phyloP scores from a whole-genome alignment of 2,113 vertebrate species.

The Ranitomeya imitator region DNA sequence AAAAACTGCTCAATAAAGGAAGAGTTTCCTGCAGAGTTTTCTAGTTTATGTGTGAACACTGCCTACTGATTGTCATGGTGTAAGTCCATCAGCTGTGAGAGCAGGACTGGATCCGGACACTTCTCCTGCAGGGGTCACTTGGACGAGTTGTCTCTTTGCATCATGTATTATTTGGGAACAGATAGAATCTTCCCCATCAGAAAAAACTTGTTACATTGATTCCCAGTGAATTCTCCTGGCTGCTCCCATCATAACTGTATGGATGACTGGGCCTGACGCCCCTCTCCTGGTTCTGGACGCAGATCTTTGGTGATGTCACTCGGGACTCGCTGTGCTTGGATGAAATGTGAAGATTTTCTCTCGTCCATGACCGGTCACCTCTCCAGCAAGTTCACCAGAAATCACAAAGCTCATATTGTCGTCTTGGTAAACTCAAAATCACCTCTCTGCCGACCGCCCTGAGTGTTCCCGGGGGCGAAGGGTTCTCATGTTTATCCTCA shows the following conservation, averaged over 20 bases:
- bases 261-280: neutral
- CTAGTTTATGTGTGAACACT: no score
- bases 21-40: no score
- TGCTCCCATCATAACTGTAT: neutral
- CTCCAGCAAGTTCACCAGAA: neutral
- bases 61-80: no score
- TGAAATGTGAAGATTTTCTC: neutral
- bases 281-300: neutral
- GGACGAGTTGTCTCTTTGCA: no score
- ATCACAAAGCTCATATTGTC: neutral
- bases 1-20: no score
- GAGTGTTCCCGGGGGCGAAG: neutral
- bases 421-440: neutral
- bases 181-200: no score
- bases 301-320: neutral
- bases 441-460: neutral
- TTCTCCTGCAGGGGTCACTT: no score
- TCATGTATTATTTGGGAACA: no score
- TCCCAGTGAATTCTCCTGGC: neutral
- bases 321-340: neutral
- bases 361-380: neutral
- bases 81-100: no score
- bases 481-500: neutral
- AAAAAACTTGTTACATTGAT: neutral
- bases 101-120: no score